Evolutionary conservation across 2,797 vertebrate species (phyloP).

Genomic region (Micropoecilia bifurca): DNA sequence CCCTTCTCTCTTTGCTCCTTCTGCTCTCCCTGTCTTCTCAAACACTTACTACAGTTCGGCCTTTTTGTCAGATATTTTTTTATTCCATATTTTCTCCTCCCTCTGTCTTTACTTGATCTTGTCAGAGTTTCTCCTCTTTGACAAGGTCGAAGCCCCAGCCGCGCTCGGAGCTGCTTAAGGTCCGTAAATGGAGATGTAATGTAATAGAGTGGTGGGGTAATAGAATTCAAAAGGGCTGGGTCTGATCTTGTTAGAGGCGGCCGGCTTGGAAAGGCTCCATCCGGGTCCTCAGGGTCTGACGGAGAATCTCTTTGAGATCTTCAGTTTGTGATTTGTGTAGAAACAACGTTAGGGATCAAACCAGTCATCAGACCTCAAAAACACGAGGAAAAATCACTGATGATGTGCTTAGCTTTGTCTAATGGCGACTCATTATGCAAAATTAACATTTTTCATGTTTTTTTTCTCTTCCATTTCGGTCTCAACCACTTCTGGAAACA

Average conservation of each 20-base stretch:
- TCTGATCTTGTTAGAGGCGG: constrained; percentile 80
- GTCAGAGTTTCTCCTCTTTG: constrained; percentile 77
- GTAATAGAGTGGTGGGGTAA: constrained; percentile 81
- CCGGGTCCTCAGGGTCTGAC: constrained; percentile 48
- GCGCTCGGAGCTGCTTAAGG: constrained; percentile 77
- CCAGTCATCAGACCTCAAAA: background rate
- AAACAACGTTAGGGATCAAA: constrained; percentile 9
- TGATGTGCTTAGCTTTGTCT: background rate
- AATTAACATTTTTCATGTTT: too few species aligned
- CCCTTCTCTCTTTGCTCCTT: constrained; percentile 36
- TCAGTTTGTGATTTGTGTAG: constrained; percentile 10
- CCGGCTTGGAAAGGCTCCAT: constrained; percentile 65
- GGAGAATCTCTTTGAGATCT: constrained; percentile 41
- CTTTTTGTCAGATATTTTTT: constrained; percentile 41
- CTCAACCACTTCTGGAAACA: too few species aligned
- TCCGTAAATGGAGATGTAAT: constrained; percentile 84
- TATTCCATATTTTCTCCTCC: constrained; percentile 28
- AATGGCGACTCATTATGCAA: too few species aligned
- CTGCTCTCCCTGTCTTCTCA: constrained; percentile 62
- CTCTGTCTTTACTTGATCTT: constrained; percentile 51
- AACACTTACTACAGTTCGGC: constrained; percentile 54
- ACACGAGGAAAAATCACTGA: background rate
- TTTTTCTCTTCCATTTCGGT: too few species aligned
- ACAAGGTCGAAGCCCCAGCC: constrained; percentile 79
- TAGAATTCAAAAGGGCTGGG: constrained; percentile 79